Percentiles rank a stretch among this genome's conserved stretches.
phyloP scores from a whole-genome alignment of 92 coral and sea anemone genomes.

The Epizoanthus scotinus region DNA sequence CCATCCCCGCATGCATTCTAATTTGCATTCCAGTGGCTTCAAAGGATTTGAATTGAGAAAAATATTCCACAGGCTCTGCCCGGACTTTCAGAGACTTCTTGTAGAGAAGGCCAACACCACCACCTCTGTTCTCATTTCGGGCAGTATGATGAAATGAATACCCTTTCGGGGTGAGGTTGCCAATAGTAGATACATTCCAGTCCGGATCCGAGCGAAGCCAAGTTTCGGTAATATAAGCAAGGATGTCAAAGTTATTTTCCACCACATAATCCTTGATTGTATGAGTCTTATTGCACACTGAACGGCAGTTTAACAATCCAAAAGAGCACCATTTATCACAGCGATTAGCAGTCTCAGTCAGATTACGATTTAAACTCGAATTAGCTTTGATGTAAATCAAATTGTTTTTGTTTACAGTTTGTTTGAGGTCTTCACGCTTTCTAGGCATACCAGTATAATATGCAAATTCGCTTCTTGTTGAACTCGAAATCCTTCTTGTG shows the following conservation, averaged over 20 bases:
- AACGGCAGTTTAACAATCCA: no score
- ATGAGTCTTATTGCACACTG: no score
- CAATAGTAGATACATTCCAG: no score
- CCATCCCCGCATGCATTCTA: neutral
- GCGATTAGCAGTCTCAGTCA: no score
- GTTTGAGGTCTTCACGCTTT: neutral
- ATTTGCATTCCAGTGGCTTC: neutral
- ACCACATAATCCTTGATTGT: no score
- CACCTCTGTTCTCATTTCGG: conserved; percentile 9
- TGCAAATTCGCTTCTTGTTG: no score
- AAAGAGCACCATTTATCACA: no score
- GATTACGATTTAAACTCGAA: neutral
- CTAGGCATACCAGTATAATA: no score
- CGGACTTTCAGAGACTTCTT: neutral
- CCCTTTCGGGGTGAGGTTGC: conserved; percentile 24
- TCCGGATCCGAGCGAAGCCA: conserved; percentile 35
- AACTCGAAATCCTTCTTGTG: no score
- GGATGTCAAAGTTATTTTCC: no score
- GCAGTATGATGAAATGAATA: conserved; percentile 30
- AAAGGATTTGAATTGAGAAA: neutral
- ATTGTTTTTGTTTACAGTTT: no score
- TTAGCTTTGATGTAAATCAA: neutral
- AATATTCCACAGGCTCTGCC: neutral
- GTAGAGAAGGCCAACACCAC: conserved; percentile 30
- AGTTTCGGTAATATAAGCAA: conserved; percentile 37